phyloP scores from a whole-genome alignment of 2,888 invertebrate genomes.

The Ypsolopha sequella region DNA sequence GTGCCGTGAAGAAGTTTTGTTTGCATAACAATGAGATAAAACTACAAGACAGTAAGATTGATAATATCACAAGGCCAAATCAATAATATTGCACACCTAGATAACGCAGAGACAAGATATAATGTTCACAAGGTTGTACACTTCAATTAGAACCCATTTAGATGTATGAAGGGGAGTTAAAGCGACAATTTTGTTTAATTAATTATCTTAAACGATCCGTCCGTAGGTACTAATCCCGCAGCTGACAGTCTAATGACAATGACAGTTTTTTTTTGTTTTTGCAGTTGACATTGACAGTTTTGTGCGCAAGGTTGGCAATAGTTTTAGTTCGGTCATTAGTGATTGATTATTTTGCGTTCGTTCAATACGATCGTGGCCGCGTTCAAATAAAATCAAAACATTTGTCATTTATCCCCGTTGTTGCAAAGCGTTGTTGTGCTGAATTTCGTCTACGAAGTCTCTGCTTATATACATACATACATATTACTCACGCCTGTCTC shows the following conservation, averaged over 20 bases:
- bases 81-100: slow-evolving; percentile 2
- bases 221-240: neutral
- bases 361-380: no score
- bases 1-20: slow-evolving; percentile 25
- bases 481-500: no score
- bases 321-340: no score
- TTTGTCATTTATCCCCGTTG: no score
- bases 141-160: neutral
- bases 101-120: neutral
- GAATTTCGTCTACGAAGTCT: no score
- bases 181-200: neutral
- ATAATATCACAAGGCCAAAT: slow-evolving; percentile 13
- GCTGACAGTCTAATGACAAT: neutral
- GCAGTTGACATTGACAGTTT: no score
- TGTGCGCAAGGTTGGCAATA: no score
- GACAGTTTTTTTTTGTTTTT: neutral
- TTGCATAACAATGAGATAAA: slow-evolving; percentile 31
- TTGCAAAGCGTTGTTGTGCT: no score
- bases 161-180: neutral
- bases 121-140: neutral
- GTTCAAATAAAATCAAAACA: no score
- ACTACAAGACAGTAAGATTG: slow-evolving; percentile 27
- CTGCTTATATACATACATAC: no score
- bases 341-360: no score
- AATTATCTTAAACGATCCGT: neutral